Percentiles rank a stretch among this genome's conserved stretches.
phyloP scores from a whole-genome alignment of 2,113 vertebrate species.

The Prinia subflava region DNA sequence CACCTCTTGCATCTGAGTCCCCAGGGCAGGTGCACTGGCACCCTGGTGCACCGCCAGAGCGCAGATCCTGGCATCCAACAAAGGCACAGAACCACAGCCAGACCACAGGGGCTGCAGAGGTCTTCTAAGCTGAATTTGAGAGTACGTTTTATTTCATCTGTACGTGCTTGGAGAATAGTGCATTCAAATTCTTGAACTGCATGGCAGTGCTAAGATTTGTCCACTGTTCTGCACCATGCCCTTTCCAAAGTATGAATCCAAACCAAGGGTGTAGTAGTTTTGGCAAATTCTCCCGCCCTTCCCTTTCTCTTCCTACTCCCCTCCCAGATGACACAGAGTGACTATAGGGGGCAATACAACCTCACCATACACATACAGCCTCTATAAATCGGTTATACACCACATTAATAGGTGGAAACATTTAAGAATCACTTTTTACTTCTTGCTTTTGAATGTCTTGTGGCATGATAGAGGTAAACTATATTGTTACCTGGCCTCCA shows the following conservation, averaged over 20 bases:
- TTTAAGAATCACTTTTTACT: not conserved
- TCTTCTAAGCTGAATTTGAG: not conserved
- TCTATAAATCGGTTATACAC: not conserved
- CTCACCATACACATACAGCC: constrained; percentile 40
- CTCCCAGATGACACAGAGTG: constrained; percentile 48
- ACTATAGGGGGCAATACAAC: constrained; percentile 78
- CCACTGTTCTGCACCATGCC: not conserved
- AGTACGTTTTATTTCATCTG: not conserved
- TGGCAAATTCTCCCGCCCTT: not conserved
- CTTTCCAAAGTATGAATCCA: not conserved
- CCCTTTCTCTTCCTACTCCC: not conserved
- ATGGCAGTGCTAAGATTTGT: not conserved
- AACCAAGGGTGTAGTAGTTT: not conserved
- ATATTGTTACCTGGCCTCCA: not conserved
- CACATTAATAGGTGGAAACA: not conserved
- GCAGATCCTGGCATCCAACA: not conserved
- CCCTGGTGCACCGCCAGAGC: accelerated
- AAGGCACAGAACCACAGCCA: not conserved
- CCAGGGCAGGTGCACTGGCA: accelerated
- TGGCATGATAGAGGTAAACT: not conserved
- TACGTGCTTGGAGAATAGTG: not conserved
- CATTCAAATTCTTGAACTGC: not conserved
- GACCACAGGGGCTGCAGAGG: not conserved
- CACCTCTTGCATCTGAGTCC: not conserved
- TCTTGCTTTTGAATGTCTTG: constrained; percentile 11